Percentiles rank a stretch among this genome's conserved stretches.
phyloP scores from a whole-genome alignment of 2,113 vertebrate genomes.

The Ochotona princeps region DNA sequence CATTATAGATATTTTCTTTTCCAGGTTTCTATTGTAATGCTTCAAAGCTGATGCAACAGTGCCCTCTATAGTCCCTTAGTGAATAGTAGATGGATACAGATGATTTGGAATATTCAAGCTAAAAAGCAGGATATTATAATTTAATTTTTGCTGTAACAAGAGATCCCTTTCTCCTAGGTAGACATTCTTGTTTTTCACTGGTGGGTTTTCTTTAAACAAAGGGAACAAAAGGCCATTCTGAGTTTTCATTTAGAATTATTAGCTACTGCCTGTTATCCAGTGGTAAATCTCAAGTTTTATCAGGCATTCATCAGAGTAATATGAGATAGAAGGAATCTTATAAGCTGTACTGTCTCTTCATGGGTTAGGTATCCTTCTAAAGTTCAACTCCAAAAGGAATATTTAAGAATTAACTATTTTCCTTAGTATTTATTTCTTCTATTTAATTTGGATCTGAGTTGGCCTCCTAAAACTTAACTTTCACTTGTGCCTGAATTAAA shows the following conservation, averaged over 20 bases:
- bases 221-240: slow-evolving; percentile 81
- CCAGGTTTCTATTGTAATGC: slow-evolving; percentile 61
- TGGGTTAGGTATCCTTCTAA: slow-evolving; percentile 87
- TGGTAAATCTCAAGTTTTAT: slow-evolving; percentile 83
- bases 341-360: slow-evolving; percentile 82
- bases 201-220: slow-evolving; percentile 76
- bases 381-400: slow-evolving; percentile 82
- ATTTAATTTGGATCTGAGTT: slow-evolving; percentile 72
- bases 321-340: slow-evolving; percentile 87
- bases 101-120: slow-evolving; percentile 77
- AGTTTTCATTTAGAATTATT: slow-evolving; percentile 79
- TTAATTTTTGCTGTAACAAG: slow-evolving; percentile 81
- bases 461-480: slow-evolving; percentile 75
- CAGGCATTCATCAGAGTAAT: slow-evolving; percentile 88
- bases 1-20: slow-evolving; percentile 73
- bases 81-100: slow-evolving; percentile 47
- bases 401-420: slow-evolving; percentile 80
- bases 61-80: slow-evolving; percentile 87
- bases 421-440: slow-evolving; percentile 70
- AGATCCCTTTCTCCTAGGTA: slow-evolving; percentile 77
- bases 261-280: slow-evolving; percentile 81
- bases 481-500: slow-evolving; percentile 67
- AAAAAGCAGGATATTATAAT: slow-evolving; percentile 79
- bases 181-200: slow-evolving; percentile 81
- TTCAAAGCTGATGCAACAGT: slow-evolving; percentile 87